phyloP scores from a whole-genome alignment of 2,797 vertebrate species.

The Apodemus agrarius region DNA sequence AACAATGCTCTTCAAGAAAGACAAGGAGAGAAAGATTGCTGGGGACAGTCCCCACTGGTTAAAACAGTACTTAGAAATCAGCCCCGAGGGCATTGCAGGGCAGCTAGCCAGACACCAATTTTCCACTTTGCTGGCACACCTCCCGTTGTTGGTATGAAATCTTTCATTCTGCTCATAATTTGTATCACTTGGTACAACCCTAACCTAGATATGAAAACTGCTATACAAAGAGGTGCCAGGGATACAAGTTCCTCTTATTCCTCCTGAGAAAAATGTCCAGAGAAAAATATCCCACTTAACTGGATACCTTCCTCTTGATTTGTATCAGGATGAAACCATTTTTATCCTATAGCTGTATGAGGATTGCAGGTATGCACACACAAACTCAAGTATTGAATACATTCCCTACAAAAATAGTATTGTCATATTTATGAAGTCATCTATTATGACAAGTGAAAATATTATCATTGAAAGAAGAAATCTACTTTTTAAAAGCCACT shows the following conservation, averaged over 20 bases:
- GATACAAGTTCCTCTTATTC: not conserved
- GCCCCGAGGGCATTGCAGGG: not conserved
- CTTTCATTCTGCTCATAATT: constrained; percentile 12
- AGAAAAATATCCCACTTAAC: constrained; percentile 13
- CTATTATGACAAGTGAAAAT: constrained; percentile 35
- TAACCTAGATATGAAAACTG: constrained; percentile 15
- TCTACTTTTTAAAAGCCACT: constrained; percentile 50
- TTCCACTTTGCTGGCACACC: not conserved
- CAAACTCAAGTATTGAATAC: constrained; percentile 32
- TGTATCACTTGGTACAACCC: not conserved
- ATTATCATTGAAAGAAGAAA: constrained; percentile 52
- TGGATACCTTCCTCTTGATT: constrained; percentile 21
- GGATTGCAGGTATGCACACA: not conserved
- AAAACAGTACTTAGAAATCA: not conserved
- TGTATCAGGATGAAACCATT: constrained; percentile 9
- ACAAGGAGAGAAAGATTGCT: not conserved
- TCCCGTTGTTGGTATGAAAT: not conserved
- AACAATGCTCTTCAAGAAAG: not conserved
- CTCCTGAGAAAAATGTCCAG: constrained; percentile 14
- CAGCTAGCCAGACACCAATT: not conserved
- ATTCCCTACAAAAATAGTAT: constrained; percentile 42
- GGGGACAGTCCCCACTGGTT: not conserved
- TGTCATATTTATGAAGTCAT: constrained; percentile 32
- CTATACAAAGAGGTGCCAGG: constrained; percentile 5
- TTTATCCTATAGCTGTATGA: constrained; percentile 20